Conservation (phyloP, 2,888 invertebrate genomes). For the Alentia gelatinosa region DNA sequence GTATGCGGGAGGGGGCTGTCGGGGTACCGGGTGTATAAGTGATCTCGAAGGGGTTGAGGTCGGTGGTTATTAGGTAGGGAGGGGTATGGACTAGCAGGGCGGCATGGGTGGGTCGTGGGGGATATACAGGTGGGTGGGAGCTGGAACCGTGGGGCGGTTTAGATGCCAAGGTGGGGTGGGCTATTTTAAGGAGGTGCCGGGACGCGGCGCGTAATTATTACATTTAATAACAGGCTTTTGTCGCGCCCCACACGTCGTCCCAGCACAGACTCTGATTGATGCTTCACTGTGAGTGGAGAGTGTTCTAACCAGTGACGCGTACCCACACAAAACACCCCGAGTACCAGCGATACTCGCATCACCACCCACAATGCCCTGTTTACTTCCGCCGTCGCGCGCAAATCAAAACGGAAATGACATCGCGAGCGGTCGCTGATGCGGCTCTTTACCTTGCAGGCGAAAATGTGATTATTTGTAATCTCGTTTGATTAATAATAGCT, state of each 20-base stretch:
- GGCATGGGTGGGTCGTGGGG: no score
- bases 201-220: background rate
- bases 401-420: conserved; percentile 37
- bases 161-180: background rate
- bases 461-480: conserved; percentile 44
- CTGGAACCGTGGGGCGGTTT: background rate
- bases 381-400: conserved; percentile 29
- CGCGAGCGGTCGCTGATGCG: background rate
- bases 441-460: background rate
- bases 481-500: conserved; percentile 36
- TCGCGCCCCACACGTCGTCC: background rate
- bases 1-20: no score
- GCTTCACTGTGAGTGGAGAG: no score
- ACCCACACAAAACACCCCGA: background rate
- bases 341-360: background rate
- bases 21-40: no score
- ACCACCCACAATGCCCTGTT: conserved; percentile 18
- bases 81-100: background rate
- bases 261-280: background rate
- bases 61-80: background rate
- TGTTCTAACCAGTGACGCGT: no score
- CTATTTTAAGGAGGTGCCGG: background rate
- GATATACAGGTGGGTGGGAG: background rate
- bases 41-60: no score
- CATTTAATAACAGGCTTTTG: conserved; percentile 44